These are phyloP conservation scores for Thysanoteuthis rhombus DNA, from an alignment of 2,888 invertebrate species.

Conservation along the genomic window DNA sequence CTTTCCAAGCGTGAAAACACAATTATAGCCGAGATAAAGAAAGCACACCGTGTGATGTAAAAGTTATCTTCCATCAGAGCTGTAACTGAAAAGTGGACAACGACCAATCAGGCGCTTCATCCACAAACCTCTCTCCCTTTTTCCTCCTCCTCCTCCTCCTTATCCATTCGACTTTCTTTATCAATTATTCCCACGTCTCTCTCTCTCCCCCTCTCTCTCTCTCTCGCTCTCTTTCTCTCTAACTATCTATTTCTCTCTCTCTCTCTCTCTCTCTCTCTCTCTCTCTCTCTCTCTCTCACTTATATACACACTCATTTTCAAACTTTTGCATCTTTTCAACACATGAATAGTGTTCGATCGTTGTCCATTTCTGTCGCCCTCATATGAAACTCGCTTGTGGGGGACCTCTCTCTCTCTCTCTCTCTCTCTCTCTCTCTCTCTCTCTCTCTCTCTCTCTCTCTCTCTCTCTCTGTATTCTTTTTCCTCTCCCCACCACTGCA, in stretches of 20 bases:
- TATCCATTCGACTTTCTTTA: neutral
- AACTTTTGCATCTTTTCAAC: too few relatives aligned
- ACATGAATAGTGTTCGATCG: too few relatives aligned
- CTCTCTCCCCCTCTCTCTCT: neutral
- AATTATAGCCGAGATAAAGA: neutral
- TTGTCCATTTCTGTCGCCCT: too few relatives aligned
- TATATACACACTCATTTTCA: too few relatives aligned
- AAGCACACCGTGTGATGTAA: neutral
- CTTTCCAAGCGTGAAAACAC: neutral
- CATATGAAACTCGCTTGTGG: too few relatives aligned
- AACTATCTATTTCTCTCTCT: too few relatives aligned
- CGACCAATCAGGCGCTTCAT: neutral
- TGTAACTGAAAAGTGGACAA: neutral
- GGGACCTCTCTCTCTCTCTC: neutral
- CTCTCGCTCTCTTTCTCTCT: neutral
- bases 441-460: neutral
- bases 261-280: neutral
- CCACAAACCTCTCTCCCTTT: neutral
- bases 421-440: too few relatives aligned
- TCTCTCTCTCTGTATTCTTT: neutral
- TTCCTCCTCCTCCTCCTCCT: neutral
- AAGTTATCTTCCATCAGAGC: neutral
- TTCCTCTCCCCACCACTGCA: neutral
- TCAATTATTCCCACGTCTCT: neutral
- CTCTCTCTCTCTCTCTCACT: neutral